A percentile compares a stretch with the other conserved stretches of the same genome.
Evolutionary conservation across 2,113 vertebrate species (phyloP).

Genomic region (Amphiprion percula): DNA sequence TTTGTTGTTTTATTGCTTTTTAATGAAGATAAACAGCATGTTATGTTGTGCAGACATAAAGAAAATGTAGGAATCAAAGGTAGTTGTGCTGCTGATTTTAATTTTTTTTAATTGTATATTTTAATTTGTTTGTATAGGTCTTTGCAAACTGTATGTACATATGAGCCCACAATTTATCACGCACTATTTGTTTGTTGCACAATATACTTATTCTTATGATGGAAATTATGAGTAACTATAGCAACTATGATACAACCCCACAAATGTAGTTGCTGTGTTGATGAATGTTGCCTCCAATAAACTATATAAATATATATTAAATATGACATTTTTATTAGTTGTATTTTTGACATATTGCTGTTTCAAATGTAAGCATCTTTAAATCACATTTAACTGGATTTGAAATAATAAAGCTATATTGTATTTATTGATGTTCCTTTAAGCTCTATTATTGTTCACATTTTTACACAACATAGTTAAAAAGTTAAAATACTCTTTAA

Average conservation of each 20-base stretch:
- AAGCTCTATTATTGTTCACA: background rate
- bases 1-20: conserved; percentile 8
- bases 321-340: background rate
- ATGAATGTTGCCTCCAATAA: conserved; percentile 32
- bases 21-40: background rate
- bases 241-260: conserved; percentile 17
- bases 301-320: background rate
- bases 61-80: background rate
- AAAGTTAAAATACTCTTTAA: too few species aligned
- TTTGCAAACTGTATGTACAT: conserved; percentile 39
- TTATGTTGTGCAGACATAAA: background rate
- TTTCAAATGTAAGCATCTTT: background rate
- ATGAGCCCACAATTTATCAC: background rate
- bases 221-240: conserved; percentile 7
- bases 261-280: conserved; percentile 3
- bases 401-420: conserved; percentile 16
- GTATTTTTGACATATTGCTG: background rate
- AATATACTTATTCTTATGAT: conserved; percentile 6
- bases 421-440: background rate
- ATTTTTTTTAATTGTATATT: background rate
- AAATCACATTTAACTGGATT: conserved; percentile 24
- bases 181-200: conserved; percentile 11
- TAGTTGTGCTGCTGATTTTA: conserved; percentile 21
- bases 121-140: conserved; percentile 28
- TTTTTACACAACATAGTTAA: too few species aligned